Percentiles rank a stretch among this genome's conserved stretches.
These are phyloP conservation scores for Apamea monoglypha DNA, from an alignment of 2,888 invertebrate genomes.

Conservation along the genomic window DNA sequence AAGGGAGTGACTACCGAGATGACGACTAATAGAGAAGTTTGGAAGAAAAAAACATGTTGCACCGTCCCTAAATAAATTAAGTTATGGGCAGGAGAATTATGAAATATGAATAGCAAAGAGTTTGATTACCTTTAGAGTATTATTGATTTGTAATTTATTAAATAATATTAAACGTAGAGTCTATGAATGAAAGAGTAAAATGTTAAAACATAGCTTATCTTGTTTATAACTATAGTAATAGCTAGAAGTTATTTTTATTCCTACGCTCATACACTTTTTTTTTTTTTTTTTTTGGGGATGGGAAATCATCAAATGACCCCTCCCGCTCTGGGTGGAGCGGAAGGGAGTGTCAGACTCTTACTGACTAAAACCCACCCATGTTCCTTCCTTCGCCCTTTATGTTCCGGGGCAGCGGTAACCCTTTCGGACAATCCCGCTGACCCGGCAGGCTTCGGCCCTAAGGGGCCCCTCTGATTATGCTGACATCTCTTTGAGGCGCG, in stretches of 20 bases:
- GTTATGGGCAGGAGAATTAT: not conserved
- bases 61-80: not conserved
- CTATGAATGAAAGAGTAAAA: not conserved
- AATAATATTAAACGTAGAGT: not conserved
- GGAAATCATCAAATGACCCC: too few species aligned
- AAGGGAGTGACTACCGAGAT: not conserved
- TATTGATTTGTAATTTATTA: not conserved
- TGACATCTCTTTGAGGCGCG: too few species aligned
- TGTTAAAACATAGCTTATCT: conserved; percentile 13
- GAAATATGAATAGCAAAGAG: not conserved
- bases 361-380: too few species aligned
- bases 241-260: conserved; percentile 15
- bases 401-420: too few species aligned
- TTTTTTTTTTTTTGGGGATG: too few species aligned
- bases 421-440: too few species aligned
- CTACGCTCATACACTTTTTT: not conserved
- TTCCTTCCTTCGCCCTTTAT: too few species aligned
- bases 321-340: too few species aligned
- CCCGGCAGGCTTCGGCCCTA: too few species aligned
- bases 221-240: conserved; percentile 23
- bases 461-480: too few species aligned
- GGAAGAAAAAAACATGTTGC: not conserved
- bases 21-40: too few species aligned
- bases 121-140: not conserved
- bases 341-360: too few species aligned